Conservation (phyloP, 2,113 vertebrate species). For the Myxocyprinus asiaticus region DNA sequence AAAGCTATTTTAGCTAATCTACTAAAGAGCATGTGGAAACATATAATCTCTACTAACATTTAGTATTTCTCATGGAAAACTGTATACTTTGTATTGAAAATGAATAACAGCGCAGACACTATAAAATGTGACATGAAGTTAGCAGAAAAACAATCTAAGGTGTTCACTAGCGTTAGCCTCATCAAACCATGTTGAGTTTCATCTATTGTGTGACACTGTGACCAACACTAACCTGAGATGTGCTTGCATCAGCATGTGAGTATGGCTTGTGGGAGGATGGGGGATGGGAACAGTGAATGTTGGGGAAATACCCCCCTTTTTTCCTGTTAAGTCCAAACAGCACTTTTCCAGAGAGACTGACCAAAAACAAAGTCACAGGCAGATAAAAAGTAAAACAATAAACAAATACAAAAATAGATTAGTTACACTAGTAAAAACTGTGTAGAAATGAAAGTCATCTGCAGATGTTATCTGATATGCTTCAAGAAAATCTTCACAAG, state of each 20-base stretch:
- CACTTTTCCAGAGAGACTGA: constrained; percentile 57
- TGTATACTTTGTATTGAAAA: no score
- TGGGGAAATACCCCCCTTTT: constrained; percentile 64
- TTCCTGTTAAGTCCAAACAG: constrained; percentile 61
- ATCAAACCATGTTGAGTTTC: constrained; percentile 37
- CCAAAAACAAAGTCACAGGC: constrained; percentile 16
- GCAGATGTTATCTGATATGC: not conserved
- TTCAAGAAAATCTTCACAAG: not conserved
- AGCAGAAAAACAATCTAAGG: no score
- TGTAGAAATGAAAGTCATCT: constrained; percentile 2
- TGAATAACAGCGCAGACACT: not conserved
- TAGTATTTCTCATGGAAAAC: not conserved
- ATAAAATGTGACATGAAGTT: not conserved
- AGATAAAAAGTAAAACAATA: not conserved
- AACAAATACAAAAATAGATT: not conserved
- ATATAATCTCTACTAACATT: not conserved
- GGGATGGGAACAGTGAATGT: constrained; percentile 55
- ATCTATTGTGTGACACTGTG: constrained; percentile 45
- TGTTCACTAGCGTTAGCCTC: no score
- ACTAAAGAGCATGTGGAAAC: not conserved
- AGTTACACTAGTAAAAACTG: constrained; percentile 9
- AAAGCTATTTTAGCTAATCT: no score
- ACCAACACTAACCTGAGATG: constrained; percentile 49
- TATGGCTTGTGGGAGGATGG: not conserved
- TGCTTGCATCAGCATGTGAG: constrained; percentile 66